Evolutionary conservation across 1,140 invertebrate genomes (phyloP), one percentile per base, ranked within the genome.

Genomic region (Leguminivora glycinivorella): DNA sequence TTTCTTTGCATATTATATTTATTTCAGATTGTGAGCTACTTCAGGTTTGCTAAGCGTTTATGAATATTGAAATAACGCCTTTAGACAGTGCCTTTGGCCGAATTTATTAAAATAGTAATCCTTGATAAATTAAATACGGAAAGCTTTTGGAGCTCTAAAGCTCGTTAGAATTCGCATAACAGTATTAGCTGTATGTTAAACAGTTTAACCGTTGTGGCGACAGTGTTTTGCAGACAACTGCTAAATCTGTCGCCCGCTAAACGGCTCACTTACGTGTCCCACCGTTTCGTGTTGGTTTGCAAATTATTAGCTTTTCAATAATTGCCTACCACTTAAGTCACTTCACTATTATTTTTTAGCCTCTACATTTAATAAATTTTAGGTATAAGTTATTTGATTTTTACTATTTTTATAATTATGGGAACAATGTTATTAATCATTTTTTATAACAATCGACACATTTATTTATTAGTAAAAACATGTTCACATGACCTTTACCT

Each of bases 161-260:
- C 58, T 34, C 19, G 76, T 75, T 82, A 78, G 75, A 81, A 82
- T 72, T 80, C 77, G 40, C 80, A 67, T 76, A 78, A 70, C 80
- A 76, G 77, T 75, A 77, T 73, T 72, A 78, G 75, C 70, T 63
- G 66, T 68, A 73, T 74, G 76, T 76, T 83, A 81, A 83, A 74
- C 70, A 73, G 63, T 70, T 75, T 77, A 79, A 79, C 77, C 56
- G 81, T 78, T 67, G 68, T 71, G 60, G 60, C 34, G 60, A 47
- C 56, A 56, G 74, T 72, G 66, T 73, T 83, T 85, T 74, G 76
- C 82, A 70, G 29, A 66, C 56, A 71, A 58, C 63, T 72, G 80
- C 75, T 81, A 85, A 83, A 81, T 79, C 67, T 78, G 75, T 75
- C 77, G 70, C 38, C 26, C 69, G 73, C 72, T 75, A 74, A 77